Evolutionary conservation across 2,797 vertebrate genomes (phyloP).

Genomic region (Poecilia picta): DNA sequence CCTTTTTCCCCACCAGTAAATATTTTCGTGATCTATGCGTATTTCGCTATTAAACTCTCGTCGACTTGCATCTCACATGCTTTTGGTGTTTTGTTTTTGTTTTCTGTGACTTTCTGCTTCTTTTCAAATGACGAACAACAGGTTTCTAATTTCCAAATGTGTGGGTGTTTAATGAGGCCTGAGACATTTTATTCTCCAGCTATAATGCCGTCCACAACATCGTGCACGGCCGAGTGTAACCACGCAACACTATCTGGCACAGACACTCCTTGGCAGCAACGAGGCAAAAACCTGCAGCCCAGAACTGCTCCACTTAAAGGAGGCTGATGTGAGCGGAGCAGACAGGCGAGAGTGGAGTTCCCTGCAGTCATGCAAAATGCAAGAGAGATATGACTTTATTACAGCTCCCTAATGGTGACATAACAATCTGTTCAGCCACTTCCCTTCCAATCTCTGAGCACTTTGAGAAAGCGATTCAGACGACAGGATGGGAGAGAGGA

Average conservation of each 20-base stretch:
- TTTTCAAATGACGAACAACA: conserved; percentile 55
- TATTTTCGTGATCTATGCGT: background rate
- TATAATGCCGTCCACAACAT: conserved; percentile 71
- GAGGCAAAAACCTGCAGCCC: conserved; percentile 87
- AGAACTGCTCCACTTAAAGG: conserved; percentile 91
- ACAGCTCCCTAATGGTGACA: conserved; percentile 80
- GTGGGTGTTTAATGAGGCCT: conserved; percentile 76
- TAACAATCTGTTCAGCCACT: conserved; percentile 83
- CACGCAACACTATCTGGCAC: conserved; percentile 74
- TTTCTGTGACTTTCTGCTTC: conserved; percentile 2
- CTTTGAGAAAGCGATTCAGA: conserved; percentile 54
- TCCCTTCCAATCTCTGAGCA: conserved; percentile 69
- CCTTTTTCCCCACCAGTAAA: background rate
- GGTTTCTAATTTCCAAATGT: conserved; percentile 73
- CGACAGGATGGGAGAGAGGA: conserved; percentile 38
- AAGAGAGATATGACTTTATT: conserved; percentile 89
- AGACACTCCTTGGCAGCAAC: conserved; percentile 71
- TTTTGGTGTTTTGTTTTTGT: background rate
- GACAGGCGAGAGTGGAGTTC: conserved; percentile 93
- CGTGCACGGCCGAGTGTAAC: conserved; percentile 66
- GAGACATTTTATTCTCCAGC: conserved; percentile 72
- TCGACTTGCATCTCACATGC: background rate
- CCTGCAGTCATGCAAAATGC: conserved; percentile 93
- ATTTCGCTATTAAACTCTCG: background rate
- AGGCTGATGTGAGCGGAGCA: conserved; percentile 90